Evolutionary conservation across 1,140 invertebrate genomes (phyloP).

Genomic region (Drosophila pachea): DNA sequence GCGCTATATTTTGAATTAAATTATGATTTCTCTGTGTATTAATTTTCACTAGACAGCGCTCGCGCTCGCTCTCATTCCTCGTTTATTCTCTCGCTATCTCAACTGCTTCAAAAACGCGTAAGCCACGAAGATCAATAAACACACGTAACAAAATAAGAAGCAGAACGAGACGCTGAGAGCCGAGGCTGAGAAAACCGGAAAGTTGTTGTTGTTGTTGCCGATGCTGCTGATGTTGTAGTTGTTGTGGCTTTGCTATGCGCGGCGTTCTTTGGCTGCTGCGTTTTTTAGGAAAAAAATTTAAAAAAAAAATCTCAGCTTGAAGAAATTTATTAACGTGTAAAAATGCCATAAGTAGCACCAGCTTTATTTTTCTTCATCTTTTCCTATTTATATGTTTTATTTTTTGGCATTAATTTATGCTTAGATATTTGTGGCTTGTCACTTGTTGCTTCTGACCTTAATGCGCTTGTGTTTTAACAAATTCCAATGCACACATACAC

Average conservation of each 20-base stretch:
- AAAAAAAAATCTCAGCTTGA: conserved; percentile 44
- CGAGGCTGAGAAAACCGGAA: conserved; percentile 62
- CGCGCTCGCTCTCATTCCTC: conserved; percentile 1
- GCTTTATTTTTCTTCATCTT: conserved; percentile 22
- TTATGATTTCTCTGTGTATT: conserved; percentile 25
- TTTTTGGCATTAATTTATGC: conserved; percentile 54
- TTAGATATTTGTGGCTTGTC: conserved; percentile 55
- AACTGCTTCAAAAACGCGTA: conserved; percentile 51
- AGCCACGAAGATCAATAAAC: conserved; percentile 67
- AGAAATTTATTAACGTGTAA: conserved; percentile 41
- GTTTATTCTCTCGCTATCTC: conserved; percentile 7
- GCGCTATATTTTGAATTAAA: conserved; percentile 36
- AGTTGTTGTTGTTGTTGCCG: conserved; percentile 56
- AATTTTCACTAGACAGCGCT: conserved; percentile 16
- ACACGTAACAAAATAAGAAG: conserved; percentile 57
- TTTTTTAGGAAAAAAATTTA: conserved; percentile 36
- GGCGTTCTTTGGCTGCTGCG: conserved; percentile 58
- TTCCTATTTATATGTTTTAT: conserved; percentile 20
- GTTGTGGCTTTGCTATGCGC: conserved; percentile 40
- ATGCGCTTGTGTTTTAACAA: conserved; percentile 56
- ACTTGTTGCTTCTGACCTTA: conserved; percentile 73
- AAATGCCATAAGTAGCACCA: conserved; percentile 14
- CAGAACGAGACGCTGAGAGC: conserved; percentile 38
- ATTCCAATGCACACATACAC: conserved; percentile 65
- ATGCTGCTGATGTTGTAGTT: conserved; percentile 31